These are phyloP conservation scores for Musca vetustissima DNA, from an alignment of 1,140 invertebrate genomes.

Conservation along the genomic window DNA sequence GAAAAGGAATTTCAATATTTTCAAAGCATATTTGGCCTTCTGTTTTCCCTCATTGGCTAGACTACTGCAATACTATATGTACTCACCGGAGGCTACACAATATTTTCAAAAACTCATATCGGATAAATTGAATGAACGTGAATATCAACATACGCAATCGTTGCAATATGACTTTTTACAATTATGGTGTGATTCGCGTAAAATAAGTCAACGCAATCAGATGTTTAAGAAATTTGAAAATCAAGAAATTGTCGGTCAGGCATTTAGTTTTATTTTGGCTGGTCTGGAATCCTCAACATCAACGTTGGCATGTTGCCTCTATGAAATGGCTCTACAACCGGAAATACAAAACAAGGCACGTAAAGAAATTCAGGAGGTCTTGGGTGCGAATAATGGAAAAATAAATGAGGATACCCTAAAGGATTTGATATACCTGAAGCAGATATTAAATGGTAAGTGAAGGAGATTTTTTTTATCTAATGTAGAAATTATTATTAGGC, in stretches of 20 bases:
- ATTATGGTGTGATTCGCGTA: slow-evolving; percentile 50
- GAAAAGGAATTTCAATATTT: slow-evolving; percentile 37
- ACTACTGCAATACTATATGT: slow-evolving; percentile 38
- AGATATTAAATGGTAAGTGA: slow-evolving; percentile 59
- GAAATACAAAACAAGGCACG: slow-evolving; percentile 64
- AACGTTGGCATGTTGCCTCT: slow-evolving; percentile 61
- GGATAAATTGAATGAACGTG: slow-evolving; percentile 38
- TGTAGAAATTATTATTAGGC: not conserved
- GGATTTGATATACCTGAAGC: slow-evolving; percentile 60
- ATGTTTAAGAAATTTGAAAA: slow-evolving; percentile 25
- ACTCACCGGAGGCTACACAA: slow-evolving; percentile 29
- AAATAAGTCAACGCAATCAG: not conserved
- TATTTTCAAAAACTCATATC: slow-evolving; percentile 40
- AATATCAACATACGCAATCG: slow-evolving; percentile 21
- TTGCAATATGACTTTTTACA: slow-evolving; percentile 27
- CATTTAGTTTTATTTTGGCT: slow-evolving; percentile 55
- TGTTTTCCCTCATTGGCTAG: slow-evolving; percentile 42
- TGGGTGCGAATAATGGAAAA: slow-evolving; percentile 48
- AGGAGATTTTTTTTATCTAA: too few species aligned
- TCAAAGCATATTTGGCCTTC: slow-evolving; percentile 38
- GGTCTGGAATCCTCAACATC: slow-evolving; percentile 59
- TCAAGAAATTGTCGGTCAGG: slow-evolving; percentile 45
- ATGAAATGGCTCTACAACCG: slow-evolving; percentile 62
- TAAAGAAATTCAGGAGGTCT: slow-evolving; percentile 59
- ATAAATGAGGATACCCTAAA: slow-evolving; percentile 55